Evolutionary conservation across 1,140 invertebrate genomes (phyloP).

Genomic region (Zophobas atratus): DNA sequence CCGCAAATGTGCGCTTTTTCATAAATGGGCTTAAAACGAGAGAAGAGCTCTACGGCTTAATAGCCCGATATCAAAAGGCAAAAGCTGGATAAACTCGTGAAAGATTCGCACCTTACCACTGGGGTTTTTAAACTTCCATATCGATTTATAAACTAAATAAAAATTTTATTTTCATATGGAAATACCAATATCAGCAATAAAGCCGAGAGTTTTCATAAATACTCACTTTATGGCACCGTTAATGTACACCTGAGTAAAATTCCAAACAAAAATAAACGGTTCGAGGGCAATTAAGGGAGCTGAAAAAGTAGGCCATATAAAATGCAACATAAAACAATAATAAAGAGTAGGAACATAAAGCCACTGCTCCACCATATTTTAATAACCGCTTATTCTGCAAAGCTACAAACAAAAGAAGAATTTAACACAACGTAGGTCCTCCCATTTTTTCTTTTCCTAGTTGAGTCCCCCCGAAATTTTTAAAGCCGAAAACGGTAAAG

Average conservation of each 20-base stretch:
- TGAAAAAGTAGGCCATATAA: background rate
- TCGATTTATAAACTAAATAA: background rate
- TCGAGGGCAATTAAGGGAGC: background rate
- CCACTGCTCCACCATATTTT: background rate
- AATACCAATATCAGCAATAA: constrained; percentile 12
- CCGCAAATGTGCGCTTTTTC: constrained; percentile 37
- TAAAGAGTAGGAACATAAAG: constrained; percentile 3
- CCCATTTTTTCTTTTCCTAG: no score
- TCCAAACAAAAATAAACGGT: background rate
- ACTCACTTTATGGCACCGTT: constrained; percentile 7
- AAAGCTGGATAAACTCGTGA: constrained; percentile 6
- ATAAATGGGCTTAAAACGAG: constrained; percentile 32
- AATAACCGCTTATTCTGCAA: no score
- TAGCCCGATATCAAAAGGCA: constrained; percentile 6
- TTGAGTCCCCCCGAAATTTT: no score
- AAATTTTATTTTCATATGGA: constrained; percentile 4
- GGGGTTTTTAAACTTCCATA: background rate
- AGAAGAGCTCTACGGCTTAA: constrained; percentile 17
- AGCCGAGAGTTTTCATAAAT: constrained; percentile 15
- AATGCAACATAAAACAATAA: constrained; percentile 1
- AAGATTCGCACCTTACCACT: constrained; percentile 22
- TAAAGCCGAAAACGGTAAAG: no score
- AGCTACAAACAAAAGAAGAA: no score
- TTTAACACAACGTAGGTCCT: no score
- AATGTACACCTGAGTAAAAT: constrained; percentile 1